phyloP scores from a whole-genome alignment of 1,140 invertebrate genomes.

The Drosophila sp. region DNA sequence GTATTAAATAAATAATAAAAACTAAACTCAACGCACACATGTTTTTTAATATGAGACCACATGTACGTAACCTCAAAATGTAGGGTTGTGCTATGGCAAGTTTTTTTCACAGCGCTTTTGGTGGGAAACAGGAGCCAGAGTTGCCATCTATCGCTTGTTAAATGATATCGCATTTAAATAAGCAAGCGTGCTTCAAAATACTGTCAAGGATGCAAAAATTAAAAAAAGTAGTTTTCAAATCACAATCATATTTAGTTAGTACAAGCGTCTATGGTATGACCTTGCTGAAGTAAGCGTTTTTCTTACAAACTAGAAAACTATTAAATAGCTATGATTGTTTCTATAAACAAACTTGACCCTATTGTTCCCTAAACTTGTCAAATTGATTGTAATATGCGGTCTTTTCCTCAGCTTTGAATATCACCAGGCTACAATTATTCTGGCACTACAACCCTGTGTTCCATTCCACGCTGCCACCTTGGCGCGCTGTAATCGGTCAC shows the following conservation, averaged over 20 bases:
- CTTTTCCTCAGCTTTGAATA: conserved; percentile 17
- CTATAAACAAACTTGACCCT: too few species aligned
- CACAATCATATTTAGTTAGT: too few species aligned
- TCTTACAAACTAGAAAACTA: not conserved
- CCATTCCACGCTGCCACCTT: conserved; percentile 51
- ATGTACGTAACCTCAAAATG: conserved; percentile 28
- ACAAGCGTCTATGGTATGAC: too few species aligned
- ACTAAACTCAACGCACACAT: not conserved
- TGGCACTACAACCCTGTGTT: conserved; percentile 62
- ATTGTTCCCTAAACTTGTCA: too few species aligned
- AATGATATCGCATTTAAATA: not conserved
- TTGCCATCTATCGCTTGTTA: conserved; percentile 2
- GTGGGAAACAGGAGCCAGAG: conserved; percentile 6
- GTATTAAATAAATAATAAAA: conserved; percentile 28
- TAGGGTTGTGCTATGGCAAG: not conserved
- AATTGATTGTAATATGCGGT: not conserved
- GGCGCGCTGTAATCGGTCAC: conserved; percentile 63
- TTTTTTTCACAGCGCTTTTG: conserved; percentile 7
- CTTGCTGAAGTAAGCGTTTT: too few species aligned
- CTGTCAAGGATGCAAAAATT: not conserved
- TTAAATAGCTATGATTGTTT: not conserved
- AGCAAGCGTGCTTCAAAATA: not conserved
- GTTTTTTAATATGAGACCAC: not conserved
- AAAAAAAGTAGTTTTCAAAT: too few species aligned
- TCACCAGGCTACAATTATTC: conserved; percentile 16